Evolutionary conservation across 2,888 invertebrate genomes (phyloP).

Genomic region (Drosophila kokeensis): DNA sequence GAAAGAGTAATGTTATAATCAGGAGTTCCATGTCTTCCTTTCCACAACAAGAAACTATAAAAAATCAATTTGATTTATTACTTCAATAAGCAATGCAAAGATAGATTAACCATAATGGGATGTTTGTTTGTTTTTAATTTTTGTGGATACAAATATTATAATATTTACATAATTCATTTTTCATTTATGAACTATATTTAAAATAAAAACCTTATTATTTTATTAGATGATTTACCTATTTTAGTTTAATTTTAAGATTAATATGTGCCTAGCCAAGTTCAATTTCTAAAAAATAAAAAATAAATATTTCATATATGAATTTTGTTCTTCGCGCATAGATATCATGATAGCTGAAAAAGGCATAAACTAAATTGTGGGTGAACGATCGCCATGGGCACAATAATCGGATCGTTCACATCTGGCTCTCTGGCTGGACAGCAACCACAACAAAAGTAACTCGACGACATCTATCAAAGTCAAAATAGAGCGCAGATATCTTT

Average conservation of each 20-base stretch:
- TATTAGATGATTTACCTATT: no score
- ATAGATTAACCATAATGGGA: not conserved
- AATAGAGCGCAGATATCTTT: constrained; percentile 79
- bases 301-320: not conserved
- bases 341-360: constrained; percentile 3
- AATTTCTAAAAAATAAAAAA: not conserved
- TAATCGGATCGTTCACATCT: constrained; percentile 49
- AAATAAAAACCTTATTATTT: not conserved
- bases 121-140: not conserved
- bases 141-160: no score
- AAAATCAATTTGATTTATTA: not conserved
- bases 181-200: not conserved
- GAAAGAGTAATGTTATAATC: not conserved
- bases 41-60: not conserved
- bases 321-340: not conserved
- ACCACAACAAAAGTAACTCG: constrained; percentile 50
- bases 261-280: not conserved
- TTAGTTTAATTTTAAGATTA: not conserved
- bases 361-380: constrained; percentile 20
- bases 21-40: not conserved
- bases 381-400: constrained; percentile 39
- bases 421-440: constrained; percentile 16
- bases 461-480: constrained; percentile 85
- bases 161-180: not conserved
- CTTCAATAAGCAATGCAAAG: not conserved